Percentiles rank a stretch among this genome's conserved stretches.
Evolutionary conservation across 2,888 invertebrate species (phyloP).

Genomic region (Thelaira solivaga): DNA sequence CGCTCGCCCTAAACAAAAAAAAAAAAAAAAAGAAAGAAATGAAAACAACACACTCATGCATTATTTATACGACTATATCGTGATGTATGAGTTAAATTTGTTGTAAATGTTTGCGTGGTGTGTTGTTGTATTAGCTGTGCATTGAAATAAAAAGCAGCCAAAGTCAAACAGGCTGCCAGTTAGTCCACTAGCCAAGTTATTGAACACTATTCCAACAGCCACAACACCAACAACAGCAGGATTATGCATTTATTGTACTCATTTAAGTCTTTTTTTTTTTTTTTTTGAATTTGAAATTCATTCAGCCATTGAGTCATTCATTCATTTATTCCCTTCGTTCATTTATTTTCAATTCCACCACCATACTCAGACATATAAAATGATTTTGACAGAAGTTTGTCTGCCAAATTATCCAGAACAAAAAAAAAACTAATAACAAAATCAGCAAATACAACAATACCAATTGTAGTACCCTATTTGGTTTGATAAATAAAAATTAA

Average conservation of each 20-base stretch:
- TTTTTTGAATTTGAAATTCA: constrained; percentile 26
- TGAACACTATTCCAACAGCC: constrained; percentile 12
- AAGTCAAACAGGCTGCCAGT: constrained; percentile 21
- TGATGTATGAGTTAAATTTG: constrained; percentile 26
- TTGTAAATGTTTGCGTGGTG: constrained; percentile 17
- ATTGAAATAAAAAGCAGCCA: neutral
- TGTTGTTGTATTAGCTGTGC: neutral
- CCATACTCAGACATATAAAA: neutral
- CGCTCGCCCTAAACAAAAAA: too few species aligned
- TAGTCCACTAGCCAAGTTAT: constrained; percentile 40
- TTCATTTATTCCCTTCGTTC: constrained; percentile 4
- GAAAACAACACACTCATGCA: constrained; percentile 53
- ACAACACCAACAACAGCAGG: neutral
- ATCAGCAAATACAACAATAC: neutral
- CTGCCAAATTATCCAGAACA: constrained; percentile 34
- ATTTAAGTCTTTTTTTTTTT: too few species aligned
- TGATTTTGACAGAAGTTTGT: constrained; percentile 32
- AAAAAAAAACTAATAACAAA: neutral
- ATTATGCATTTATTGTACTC: constrained; percentile 2
- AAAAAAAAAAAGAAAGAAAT: too few species aligned
- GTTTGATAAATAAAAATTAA: constrained; percentile 33
- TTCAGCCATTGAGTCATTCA: constrained; percentile 37
- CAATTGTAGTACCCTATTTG: constrained; percentile 14
- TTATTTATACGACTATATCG: constrained; percentile 45
- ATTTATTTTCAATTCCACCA: constrained; percentile 20